Evolutionary conservation across 92 coral and sea anemone species (phyloP).

Genomic region (Porites cylindrica): DNA sequence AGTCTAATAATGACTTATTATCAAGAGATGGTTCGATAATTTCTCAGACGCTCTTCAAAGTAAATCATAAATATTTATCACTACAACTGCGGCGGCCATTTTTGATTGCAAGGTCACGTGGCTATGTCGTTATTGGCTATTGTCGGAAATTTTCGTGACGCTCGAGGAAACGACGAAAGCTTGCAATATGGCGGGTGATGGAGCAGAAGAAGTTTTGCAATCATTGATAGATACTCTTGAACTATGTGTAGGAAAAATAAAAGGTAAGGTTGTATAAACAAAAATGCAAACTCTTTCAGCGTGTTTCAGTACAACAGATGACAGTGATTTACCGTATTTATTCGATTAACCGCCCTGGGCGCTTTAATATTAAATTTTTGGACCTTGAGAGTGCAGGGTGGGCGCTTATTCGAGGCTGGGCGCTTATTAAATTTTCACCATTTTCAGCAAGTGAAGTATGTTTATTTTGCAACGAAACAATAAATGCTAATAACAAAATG

Average conservation of each 20-base stretch:
- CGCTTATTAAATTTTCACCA: too few relatives aligned
- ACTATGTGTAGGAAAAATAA: conserved; percentile 78
- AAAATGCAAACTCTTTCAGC: not conserved
- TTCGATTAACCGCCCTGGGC: too few relatives aligned
- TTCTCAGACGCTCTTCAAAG: conserved; percentile 6
- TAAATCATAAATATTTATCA: conserved; percentile 40
- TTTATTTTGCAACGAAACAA: too few relatives aligned
- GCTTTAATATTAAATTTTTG: too few relatives aligned
- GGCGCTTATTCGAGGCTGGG: too few relatives aligned
- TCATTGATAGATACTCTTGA: conserved; percentile 81
- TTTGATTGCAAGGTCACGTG: conserved; percentile 66
- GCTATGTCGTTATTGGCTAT: not conserved
- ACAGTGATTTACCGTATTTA: not conserved
- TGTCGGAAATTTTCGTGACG: conserved; percentile 24
- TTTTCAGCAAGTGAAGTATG: too few relatives aligned
- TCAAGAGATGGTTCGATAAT: conserved; percentile 39
- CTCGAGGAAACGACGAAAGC: not conserved
- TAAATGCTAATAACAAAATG: too few relatives aligned
- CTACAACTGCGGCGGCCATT: conserved; percentile 19
- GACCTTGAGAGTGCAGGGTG: too few relatives aligned
- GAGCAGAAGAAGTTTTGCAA: conserved; percentile 61
- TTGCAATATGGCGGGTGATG: conserved; percentile 79
- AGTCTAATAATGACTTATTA: conserved; percentile 8
- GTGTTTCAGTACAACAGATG: not conserved
- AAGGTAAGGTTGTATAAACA: conserved; percentile 52